These are phyloP conservation scores for Dascyllus trimaculatus DNA, from an alignment of 2,113 vertebrate genomes.

Conservation along the genomic window DNA sequence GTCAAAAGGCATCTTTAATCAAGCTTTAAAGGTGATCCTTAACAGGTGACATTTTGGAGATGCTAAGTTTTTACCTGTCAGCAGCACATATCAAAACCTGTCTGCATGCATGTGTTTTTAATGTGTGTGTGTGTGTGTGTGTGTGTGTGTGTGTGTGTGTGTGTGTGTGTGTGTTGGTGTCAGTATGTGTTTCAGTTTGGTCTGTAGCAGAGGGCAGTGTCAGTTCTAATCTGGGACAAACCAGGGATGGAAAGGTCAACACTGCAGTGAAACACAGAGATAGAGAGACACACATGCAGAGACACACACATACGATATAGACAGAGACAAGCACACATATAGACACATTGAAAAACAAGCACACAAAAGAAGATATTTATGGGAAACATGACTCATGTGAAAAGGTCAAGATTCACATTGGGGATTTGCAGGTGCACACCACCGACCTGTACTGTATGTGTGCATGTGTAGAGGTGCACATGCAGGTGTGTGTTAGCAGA, in stretches of 20 bases:
- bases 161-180: constrained; percentile 52
- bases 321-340: constrained; percentile 61
- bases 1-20: constrained; percentile 38
- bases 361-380: constrained; percentile 78
- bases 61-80: constrained; percentile 17
- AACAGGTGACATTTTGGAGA: constrained; percentile 37
- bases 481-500: constrained; percentile 13
- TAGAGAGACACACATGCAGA: constrained; percentile 41
- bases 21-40: constrained; percentile 21
- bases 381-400: constrained; percentile 72
- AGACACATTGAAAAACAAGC: constrained; percentile 66
- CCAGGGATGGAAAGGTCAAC: constrained; percentile 82
- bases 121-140: constrained; percentile 28
- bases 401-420: constrained; percentile 78
- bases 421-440: constrained; percentile 65
- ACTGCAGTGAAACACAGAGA: constrained; percentile 67
- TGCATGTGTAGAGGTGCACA: constrained; percentile 13
- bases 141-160: constrained; percentile 29
- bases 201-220: constrained; percentile 81
- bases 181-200: constrained; percentile 74
- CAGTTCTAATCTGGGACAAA: constrained; percentile 82
- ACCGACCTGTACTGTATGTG: constrained; percentile 24
- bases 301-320: constrained; percentile 37
- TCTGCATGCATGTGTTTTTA: constrained; percentile 5
- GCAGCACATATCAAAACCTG: not conserved